Percentiles rank a stretch among this genome's conserved stretches.
Conservation (phyloP, 2,113 vertebrate species). For the Nesoenas mayeri region DNA sequence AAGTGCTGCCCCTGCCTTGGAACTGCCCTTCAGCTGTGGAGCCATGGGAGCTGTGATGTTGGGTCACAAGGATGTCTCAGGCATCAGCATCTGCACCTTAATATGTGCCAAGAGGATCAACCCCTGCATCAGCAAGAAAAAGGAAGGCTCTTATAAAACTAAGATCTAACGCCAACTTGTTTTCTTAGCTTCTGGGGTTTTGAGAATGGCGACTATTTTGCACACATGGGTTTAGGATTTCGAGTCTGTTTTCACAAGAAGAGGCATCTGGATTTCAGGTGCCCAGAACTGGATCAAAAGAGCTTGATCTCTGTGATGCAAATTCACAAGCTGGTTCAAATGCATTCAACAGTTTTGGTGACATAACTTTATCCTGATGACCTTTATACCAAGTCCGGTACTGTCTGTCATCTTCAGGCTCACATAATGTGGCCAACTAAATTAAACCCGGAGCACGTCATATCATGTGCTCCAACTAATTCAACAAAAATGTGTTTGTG, state of each 20-base stretch:
- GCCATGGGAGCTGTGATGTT: fast-evolving
- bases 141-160: neutral
- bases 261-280: neutral
- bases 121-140: neutral
- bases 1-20: neutral
- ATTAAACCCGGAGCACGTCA: neutral
- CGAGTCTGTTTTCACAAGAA: neutral
- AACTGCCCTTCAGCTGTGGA: neutral
- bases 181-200: neutral
- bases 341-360: neutral
- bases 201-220: neutral
- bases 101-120: neutral
- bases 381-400: neutral
- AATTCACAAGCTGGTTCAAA: neutral
- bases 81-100: neutral
- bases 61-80: neutral
- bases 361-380: neutral
- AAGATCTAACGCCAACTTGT: neutral
- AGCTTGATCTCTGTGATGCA: neutral
- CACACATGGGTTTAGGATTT: neutral
- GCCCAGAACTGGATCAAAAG: neutral
- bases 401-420: neutral
- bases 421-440: neutral
- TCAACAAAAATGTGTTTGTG: constrained; percentile 53
- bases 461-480: neutral